phyloP scores from a whole-genome alignment of 2,113 vertebrate genomes.

The Gracilinanus agilis region DNA sequence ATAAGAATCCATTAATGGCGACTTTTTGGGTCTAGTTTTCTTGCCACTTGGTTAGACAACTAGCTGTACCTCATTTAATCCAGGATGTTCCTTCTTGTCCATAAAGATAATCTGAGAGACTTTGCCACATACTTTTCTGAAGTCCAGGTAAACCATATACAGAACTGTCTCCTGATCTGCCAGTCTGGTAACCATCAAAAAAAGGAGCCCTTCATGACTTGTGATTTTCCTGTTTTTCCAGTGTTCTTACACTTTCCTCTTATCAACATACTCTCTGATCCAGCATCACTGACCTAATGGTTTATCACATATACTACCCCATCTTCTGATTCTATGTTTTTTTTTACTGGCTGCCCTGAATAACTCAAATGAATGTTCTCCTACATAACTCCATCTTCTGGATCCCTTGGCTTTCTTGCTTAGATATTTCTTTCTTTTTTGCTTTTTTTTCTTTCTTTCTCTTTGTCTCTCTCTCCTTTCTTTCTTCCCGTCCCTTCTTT shows the following conservation, averaged over 20 bases:
- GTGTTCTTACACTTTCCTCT: not conserved
- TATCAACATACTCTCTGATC: not conserved
- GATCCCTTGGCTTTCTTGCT: no score
- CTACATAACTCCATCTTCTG: not conserved
- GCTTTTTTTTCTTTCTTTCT: no score
- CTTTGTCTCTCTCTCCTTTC: no score
- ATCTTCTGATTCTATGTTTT: not conserved
- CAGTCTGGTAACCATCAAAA: not conserved
- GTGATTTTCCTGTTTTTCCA: not conserved
- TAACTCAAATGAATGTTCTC: not conserved
- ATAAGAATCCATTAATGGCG: not conserved
- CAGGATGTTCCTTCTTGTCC: not conserved
- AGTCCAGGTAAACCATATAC: not conserved
- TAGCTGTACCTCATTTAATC: not conserved
- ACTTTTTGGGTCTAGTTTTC: not conserved
- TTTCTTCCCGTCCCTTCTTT: no score
- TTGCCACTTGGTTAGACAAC: not conserved
- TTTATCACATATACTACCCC: not conserved
- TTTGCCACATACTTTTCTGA: not conserved
- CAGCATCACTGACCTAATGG: not conserved
- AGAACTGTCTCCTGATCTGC: not conserved
- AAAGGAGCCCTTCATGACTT: not conserved
- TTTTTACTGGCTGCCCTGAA: not conserved
- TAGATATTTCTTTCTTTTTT: no score
- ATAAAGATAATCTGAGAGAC: not conserved